A percentile compares a stretch with the other conserved stretches of the same genome.
Conservation (phyloP, 2,888 invertebrate genomes). For the Anorthoa munda region DNA sequence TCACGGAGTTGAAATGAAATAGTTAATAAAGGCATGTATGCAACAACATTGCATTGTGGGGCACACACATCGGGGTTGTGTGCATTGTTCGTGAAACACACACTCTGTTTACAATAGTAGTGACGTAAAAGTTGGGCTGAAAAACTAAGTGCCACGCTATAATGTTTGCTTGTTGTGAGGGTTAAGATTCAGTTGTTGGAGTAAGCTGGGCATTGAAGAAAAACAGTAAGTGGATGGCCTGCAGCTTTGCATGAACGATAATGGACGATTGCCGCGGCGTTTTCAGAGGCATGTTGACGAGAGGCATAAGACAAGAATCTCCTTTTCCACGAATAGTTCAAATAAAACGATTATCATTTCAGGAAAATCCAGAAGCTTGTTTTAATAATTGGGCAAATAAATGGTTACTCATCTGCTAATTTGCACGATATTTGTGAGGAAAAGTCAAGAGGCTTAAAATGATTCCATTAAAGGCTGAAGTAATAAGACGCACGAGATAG, state of each 20-base stretch:
- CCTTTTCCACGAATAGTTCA: background rate
- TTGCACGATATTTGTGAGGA: conserved; percentile 4
- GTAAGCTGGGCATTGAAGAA: conserved; percentile 4
- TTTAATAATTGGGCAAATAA: background rate
- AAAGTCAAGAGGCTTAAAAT: background rate
- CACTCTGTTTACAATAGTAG: conserved; percentile 49
- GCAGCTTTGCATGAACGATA: background rate
- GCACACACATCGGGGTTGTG: conserved; percentile 58
- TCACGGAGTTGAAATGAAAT: conserved; percentile 62
- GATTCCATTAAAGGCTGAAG: background rate
- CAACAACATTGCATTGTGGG: conserved; percentile 61
- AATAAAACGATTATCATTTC: background rate
- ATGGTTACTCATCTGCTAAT: background rate
- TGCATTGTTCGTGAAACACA: conserved; percentile 59
- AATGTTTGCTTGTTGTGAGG: conserved; percentile 23
- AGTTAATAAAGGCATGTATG: conserved; percentile 67
- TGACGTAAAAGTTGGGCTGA: conserved; percentile 53
- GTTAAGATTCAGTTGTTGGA: conserved; percentile 28
- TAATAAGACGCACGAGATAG: background rate
- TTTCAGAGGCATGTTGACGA: background rate
- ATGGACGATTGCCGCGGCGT: rapidly evolving
- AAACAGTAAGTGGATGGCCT: background rate
- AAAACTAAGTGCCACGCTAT: conserved; percentile 48
- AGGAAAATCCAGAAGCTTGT: background rate
- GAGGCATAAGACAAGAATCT: background rate